Conservation (phyloP, 53 echinoderm and acorn worm genomes). For the Pentamera pediparva region DNA sequence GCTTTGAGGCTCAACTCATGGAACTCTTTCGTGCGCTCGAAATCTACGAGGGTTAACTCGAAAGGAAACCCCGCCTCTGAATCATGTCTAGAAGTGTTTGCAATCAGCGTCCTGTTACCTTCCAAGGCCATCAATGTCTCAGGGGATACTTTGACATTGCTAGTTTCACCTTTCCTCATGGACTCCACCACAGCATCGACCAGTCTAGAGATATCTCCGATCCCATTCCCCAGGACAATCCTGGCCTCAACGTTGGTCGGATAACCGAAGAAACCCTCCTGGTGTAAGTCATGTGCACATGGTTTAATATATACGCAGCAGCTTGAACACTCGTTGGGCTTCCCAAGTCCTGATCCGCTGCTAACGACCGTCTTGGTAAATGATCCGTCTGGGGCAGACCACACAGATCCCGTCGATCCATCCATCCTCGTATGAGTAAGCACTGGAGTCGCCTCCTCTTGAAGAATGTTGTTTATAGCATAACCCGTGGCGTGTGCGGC, state of each 20-base stretch:
- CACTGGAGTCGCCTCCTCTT: neutral
- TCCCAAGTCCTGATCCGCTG: slow-evolving; percentile 48
- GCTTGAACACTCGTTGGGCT: slow-evolving; percentile 74
- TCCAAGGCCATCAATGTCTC: neutral
- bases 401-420: too few species aligned
- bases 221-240: slow-evolving; percentile 57
- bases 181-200: slow-evolving; percentile 60
- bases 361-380: slow-evolving; percentile 60
- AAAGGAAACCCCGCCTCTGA: neutral
- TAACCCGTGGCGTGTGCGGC: too few species aligned
- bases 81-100: neutral
- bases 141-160: slow-evolving; percentile 1
- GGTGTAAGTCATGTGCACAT: neutral
- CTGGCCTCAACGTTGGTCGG: slow-evolving; percentile 29
- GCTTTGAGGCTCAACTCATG: slow-evolving; percentile 55
- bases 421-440: too few species aligned
- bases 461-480: too few species aligned
- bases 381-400: slow-evolving; percentile 48
- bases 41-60: slow-evolving; percentile 26
- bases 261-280: slow-evolving; percentile 52
- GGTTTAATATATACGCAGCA: slow-evolving; percentile 47
- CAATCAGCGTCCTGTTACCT: neutral
- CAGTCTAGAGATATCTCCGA: slow-evolving; percentile 46
- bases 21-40: slow-evolving; percentile 61
- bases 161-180: slow-evolving; percentile 53